Base-by-base conservation (phyloP, 2,797 vertebrate species). In the Mergus octosetaceus region DNA sequence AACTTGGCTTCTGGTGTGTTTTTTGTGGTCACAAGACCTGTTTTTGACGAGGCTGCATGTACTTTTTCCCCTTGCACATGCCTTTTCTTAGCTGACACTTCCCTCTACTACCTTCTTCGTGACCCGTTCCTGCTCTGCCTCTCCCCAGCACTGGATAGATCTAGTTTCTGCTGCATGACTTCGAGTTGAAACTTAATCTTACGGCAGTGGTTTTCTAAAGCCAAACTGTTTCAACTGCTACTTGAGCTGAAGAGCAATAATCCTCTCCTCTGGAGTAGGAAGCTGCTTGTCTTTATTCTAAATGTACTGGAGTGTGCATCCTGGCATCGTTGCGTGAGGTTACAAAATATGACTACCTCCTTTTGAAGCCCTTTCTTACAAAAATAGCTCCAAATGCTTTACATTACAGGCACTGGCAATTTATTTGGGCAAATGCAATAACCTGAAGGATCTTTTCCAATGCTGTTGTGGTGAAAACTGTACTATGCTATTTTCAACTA, bases 1-100 rank as follows among this genome's bases (percentile, higher is more conserved):
- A 94, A 86, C 89, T 96, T 95, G 81, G 78, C 94, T 96, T 79
- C 85, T 25, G 27, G 60, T 84, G 11, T 91, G 95, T 90, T 94
- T 94, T 87, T 85, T 87, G 93, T 93, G 85, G 91, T 96, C 88
- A 92, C 41, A 75, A 85, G 58, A 77, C 2, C 4, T 94, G 76
- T 83, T 96, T 95, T 84, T 96, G 87, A 93, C 78, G 91, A 92
- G 91, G 45, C 64, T 95, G 89, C 30, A 6, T 77, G 89, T 87
- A 94, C 96, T 94, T 93, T 91, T 85, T 75, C 71, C 86, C 85
- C 45, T 92, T 60, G 73, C 7, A 4, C 13, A 11, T 93, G 91
- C 77, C 74, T 85, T 75, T 93, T 95, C 82, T 87, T 78, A 84
- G 81, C 76, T 93, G 89, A 78, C 76, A 76, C 89, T 95, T 95